These are phyloP conservation scores for Engystomops pustulosus DNA, from an alignment of 2,113 vertebrate genomes.

Conservation along the genomic window DNA sequence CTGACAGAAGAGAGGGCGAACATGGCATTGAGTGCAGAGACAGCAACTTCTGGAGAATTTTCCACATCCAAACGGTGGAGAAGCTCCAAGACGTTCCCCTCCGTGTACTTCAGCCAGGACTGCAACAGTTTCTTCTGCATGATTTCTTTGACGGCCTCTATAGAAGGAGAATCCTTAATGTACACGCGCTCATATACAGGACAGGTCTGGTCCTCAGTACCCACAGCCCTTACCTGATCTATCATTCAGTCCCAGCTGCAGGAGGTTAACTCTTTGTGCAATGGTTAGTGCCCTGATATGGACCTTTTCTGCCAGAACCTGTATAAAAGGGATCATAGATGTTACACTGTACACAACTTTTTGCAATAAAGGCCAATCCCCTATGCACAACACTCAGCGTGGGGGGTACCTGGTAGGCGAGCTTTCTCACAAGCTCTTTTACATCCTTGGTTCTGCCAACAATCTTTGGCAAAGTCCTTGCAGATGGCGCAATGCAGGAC, in stretches of 20 bases:
- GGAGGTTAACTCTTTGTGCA: constrained; percentile 90
- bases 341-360: not conserved
- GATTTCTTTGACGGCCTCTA: constrained; percentile 85
- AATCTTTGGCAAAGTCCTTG: constrained; percentile 84
- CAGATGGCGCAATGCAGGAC: constrained; percentile 89
- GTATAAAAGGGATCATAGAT: constrained; percentile 51
- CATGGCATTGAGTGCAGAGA: constrained; percentile 76
- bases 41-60: constrained; percentile 85
- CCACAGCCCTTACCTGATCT: constrained; percentile 79
- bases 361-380: not conserved
- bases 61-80: constrained; percentile 93
- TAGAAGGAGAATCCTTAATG: not conserved
- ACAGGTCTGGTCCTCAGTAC: not conserved
- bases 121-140: constrained; percentile 81
- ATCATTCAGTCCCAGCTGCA: constrained; percentile 91
- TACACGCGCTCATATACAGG: not conserved
- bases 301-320: constrained; percentile 95
- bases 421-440: constrained; percentile 88
- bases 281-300: constrained; percentile 90
- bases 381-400: not conserved
- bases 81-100: constrained; percentile 83
- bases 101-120: constrained; percentile 82
- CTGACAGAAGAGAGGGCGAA: constrained; percentile 75
- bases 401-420: constrained; percentile 86
- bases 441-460: constrained; percentile 88